Conservation (phyloP, 2,888 invertebrate genomes). For the Caradrina kadenii region DNA sequence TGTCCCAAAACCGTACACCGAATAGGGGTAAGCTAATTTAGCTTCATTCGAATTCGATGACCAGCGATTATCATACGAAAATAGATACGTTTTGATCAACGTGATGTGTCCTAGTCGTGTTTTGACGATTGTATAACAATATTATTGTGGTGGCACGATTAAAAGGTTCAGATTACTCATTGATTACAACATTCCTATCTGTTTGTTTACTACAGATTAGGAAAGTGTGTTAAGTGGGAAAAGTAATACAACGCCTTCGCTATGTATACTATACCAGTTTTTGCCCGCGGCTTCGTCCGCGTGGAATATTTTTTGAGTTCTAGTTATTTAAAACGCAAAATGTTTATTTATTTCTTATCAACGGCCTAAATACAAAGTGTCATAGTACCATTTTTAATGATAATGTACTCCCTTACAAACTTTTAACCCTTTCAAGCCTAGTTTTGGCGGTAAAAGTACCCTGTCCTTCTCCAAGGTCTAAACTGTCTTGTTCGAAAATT, state of each 20-base stretch:
- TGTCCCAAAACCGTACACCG: constrained; percentile 19
- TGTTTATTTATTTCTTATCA: too few relatives aligned
- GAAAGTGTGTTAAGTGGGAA: constrained; percentile 40
- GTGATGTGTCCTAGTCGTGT: constrained; percentile 31
- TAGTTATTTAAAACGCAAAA: too few relatives aligned
- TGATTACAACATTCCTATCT: constrained; percentile 36
- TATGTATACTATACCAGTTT: background rate
- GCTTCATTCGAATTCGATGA: constrained; percentile 58
- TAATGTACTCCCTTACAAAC: too few relatives aligned
- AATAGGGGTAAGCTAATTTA: constrained; percentile 49
- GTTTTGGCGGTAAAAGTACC: too few relatives aligned
- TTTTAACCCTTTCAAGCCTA: too few relatives aligned
- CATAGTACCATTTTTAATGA: too few relatives aligned
- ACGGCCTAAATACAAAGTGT: too few relatives aligned
- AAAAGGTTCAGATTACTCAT: constrained; percentile 29
- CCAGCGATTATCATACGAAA: constrained; percentile 54
- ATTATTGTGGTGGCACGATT: constrained; percentile 15
- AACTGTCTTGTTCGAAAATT: too few relatives aligned
- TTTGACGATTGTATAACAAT: constrained; percentile 31
- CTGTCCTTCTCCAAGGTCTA: too few relatives aligned
- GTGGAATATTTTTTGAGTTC: too few relatives aligned
- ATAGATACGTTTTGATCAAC: constrained; percentile 45
- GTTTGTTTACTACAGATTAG: constrained; percentile 43
- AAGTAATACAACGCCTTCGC: constrained; percentile 12
- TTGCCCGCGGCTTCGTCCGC: too few relatives aligned